These are phyloP conservation scores for Prinia subflava DNA, from an alignment of 2,113 vertebrate species.

Conservation along the genomic window DNA sequence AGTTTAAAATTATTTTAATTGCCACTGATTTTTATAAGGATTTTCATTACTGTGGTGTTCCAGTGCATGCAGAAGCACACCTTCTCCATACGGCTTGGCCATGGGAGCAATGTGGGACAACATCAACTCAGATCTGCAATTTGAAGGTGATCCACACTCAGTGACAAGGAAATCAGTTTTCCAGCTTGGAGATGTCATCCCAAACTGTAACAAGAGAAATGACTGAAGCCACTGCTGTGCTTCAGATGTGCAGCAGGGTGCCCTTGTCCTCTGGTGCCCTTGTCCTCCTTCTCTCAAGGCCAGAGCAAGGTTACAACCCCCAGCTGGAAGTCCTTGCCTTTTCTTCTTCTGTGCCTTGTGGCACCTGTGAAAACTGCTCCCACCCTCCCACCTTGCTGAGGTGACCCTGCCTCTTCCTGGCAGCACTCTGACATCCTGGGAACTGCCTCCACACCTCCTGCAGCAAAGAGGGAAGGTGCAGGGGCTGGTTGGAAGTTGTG, in stretches of 20 bases:
- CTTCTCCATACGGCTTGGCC: not conserved
- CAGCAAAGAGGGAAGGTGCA: not conserved
- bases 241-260: not conserved
- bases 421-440: not conserved
- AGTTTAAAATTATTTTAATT: not conserved
- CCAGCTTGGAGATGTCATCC: not conserved
- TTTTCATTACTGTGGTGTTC: not conserved
- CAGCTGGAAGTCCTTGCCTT: not conserved
- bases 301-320: not conserved
- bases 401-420: not conserved
- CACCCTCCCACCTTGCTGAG: not conserved
- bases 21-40: not conserved
- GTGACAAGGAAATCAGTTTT: not conserved
- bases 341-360: not conserved
- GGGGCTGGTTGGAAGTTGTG: accelerated
- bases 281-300: not conserved
- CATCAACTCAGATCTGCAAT: not conserved
- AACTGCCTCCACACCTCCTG: not conserved
- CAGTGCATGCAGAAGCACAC: not conserved
- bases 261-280: not conserved
- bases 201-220: not conserved
- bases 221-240: not conserved
- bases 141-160: not conserved
- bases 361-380: not conserved
- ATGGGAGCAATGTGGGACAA: not conserved